phyloP scores from a whole-genome alignment of 2,113 vertebrate genomes.

The Sigmodon hispidus region DNA sequence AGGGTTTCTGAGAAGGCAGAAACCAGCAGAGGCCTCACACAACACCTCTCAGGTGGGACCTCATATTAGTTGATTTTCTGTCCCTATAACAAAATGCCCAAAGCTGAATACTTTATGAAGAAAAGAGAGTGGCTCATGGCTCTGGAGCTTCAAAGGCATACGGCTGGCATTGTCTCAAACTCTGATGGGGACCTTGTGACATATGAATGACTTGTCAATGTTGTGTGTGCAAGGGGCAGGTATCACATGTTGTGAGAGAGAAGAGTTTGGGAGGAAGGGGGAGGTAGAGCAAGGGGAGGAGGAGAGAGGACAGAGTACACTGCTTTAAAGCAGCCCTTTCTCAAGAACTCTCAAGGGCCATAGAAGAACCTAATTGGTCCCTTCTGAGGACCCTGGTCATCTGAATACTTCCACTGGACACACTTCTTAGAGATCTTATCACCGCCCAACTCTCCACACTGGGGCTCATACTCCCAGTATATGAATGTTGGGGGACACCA shows the following conservation, averaged over 20 bases:
- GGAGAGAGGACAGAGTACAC: accelerated
- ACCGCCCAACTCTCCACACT: background rate
- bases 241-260: accelerated
- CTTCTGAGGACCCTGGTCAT: background rate
- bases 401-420: background rate
- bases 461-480: background rate
- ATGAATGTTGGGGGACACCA: no score
- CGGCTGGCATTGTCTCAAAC: background rate
- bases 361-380: no score
- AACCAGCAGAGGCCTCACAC: background rate
- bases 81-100: background rate
- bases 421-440: no score
- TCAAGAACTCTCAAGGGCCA: background rate
- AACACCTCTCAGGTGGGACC: background rate
- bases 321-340: background rate
- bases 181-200: background rate
- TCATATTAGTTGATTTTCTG: background rate
- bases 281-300: background rate
- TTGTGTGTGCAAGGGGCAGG: background rate
- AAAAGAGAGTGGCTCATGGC: background rate
- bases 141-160: background rate
- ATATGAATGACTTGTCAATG: background rate
- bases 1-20: background rate
- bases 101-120: background rate
- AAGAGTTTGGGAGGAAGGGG: no score